Evolutionary conservation across 1,140 invertebrate genomes (phyloP).

Genomic region (Aradophagus sp.): DNA sequence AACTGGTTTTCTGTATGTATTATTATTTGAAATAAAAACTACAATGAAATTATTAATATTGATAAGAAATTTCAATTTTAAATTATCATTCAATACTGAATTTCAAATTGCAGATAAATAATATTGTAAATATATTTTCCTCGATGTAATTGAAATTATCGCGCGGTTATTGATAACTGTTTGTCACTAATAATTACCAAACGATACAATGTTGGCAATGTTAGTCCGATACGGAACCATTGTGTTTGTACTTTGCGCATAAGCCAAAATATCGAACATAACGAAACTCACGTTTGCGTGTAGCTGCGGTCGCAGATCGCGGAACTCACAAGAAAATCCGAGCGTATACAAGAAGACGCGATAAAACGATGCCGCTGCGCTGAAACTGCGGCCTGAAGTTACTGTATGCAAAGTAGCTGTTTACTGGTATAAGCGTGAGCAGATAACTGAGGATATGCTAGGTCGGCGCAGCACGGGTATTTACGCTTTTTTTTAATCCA

Average conservation of each 20-base stretch:
- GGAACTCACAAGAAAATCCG: conserved; percentile 54
- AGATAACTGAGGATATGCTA: conserved; percentile 57
- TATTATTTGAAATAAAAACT: no score
- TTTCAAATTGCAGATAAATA: no score
- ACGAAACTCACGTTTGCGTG: conserved; percentile 42
- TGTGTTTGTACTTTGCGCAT: conserved; percentile 9
- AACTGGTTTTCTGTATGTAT: no score
- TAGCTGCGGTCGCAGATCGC: conserved; percentile 35
- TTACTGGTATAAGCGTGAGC: conserved; percentile 58
- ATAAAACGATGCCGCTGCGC: conserved; percentile 56
- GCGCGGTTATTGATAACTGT: no score
- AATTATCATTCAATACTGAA: no score
- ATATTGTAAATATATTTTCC: conserved; percentile 7
- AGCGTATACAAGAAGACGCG: conserved; percentile 45
- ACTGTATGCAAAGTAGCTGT: conserved; percentile 62
- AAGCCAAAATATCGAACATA: conserved; percentile 29
- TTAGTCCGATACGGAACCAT: no score
- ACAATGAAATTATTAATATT: no score
- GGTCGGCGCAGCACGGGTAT: conserved; percentile 41
- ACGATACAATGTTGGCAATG: no score
- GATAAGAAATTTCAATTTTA: no score
- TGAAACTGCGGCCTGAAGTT: conserved; percentile 52
- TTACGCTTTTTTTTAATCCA: conserved; percentile 38
- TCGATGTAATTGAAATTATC: no score
- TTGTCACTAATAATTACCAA: no score